Percentiles rank a stretch among this genome's conserved stretches.
Evolutionary conservation across 2,113 vertebrate species (phyloP).

Genomic region (Oncorhynchus masou): DNA sequence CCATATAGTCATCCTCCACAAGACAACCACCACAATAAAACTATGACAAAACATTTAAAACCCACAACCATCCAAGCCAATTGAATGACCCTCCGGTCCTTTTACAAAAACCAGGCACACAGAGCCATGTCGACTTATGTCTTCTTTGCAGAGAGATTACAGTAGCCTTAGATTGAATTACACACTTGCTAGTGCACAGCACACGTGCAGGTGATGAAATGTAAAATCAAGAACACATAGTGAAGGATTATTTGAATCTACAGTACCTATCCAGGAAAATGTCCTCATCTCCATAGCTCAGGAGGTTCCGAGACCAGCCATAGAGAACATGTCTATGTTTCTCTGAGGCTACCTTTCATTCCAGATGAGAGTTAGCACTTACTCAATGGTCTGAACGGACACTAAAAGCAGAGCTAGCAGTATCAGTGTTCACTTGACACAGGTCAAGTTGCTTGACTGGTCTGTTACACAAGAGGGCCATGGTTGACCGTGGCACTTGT

Average conservation of each 20-base stretch:
- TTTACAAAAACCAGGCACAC: constrained; percentile 42
- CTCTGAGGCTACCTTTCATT: too few species aligned
- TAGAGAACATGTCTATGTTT: too few species aligned
- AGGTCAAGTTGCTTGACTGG: constrained; percentile 67
- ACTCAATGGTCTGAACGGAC: constrained; percentile 2
- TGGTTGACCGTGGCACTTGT: constrained; percentile 62
- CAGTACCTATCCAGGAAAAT: too few species aligned
- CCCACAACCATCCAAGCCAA: constrained; percentile 44
- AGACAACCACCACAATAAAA: constrained; percentile 60
- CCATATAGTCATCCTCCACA: constrained; percentile 64
- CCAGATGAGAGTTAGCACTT: neutral
- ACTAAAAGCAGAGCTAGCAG: constrained; percentile 24
- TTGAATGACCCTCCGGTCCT: constrained; percentile 23
- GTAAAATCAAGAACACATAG: neutral
- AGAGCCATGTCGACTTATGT: constrained; percentile 2
- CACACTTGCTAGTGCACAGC: neutral
- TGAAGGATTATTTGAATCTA: neutral
- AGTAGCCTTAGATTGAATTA: constrained; percentile 34
- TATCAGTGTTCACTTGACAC: constrained; percentile 69
- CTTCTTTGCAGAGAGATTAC: constrained; percentile 18
- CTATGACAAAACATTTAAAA: constrained; percentile 30
- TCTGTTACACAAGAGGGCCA: constrained; percentile 56
- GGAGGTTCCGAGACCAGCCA: too few species aligned
- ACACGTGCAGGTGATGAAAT: neutral
- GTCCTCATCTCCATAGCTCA: too few species aligned